Conservation (phyloP, 2,888 invertebrate genomes). For the Julus scandinavius region DNA sequence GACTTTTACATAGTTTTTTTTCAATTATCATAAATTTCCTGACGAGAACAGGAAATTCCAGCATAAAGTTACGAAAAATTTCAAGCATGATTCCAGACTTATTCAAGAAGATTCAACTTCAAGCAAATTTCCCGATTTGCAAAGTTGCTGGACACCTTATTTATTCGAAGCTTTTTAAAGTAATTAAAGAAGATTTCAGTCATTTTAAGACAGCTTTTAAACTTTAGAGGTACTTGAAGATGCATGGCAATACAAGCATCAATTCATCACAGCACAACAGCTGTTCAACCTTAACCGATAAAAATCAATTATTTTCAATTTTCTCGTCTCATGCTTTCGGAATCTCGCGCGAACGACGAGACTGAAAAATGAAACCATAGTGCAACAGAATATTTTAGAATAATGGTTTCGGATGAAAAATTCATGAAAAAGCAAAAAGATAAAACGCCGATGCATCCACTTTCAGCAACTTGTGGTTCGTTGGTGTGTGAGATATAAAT, state of each 20-base stretch:
- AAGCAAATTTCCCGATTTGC: no score
- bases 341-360: background rate
- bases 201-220: no score
- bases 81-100: no score
- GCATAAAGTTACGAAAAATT: no score
- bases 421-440: conserved; percentile 1
- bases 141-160: no score
- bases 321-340: background rate
- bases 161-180: no score
- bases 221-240: background rate
- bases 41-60: no score
- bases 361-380: background rate
- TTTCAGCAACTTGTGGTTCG: conserved; percentile 1
- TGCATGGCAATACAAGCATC: background rate
- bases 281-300: background rate
- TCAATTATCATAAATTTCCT: no score
- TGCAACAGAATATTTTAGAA: background rate
- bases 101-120: no score
- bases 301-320: conserved; percentile 17
- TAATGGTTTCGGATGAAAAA: conserved; percentile 18
- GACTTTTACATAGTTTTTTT: no score
- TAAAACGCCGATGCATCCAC: background rate
- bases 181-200: no score
- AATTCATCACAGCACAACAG: background rate
- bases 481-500: background rate